phyloP scores from a whole-genome alignment of 1,140 invertebrate species.

The Gyrodactylus salaris region DNA sequence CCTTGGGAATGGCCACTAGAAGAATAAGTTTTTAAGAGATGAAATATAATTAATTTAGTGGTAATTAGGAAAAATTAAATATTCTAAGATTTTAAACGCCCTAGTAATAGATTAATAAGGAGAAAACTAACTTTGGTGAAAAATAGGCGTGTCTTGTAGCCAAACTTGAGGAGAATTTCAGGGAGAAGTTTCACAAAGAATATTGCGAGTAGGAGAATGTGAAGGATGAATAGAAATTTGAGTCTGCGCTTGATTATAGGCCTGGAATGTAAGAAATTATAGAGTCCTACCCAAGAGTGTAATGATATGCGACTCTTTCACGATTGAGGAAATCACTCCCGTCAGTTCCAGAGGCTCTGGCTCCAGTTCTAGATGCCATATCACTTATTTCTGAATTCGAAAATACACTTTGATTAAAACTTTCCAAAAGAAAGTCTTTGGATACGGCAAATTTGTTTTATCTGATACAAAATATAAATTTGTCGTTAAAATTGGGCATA shows the following conservation, averaged over 20 bases:
- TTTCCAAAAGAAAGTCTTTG: too few species aligned
- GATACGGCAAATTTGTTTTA: too few species aligned
- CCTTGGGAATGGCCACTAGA: not conserved
- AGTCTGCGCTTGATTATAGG: not conserved
- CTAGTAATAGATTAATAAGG: not conserved
- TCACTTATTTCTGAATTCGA: too few species aligned
- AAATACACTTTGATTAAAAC: not conserved
- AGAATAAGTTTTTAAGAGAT: not conserved
- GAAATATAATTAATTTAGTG: too few species aligned
- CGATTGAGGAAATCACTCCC: not conserved
- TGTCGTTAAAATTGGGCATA: too few species aligned
- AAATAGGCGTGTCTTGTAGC: not conserved
- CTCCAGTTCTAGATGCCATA: conserved; percentile 4
- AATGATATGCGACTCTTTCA: conserved; percentile 1
- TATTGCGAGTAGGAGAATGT: not conserved
- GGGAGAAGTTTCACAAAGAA: not conserved
- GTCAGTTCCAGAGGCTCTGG: not conserved
- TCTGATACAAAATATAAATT: too few species aligned
- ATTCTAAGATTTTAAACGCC: too few species aligned
- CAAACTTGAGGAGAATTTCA: conserved; percentile 3
- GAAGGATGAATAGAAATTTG: not conserved
- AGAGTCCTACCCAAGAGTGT: not conserved
- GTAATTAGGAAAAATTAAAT: too few species aligned
- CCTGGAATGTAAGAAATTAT: not conserved
- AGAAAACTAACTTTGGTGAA: not conserved